Base-by-base conservation (phyloP, 2,888 invertebrate genomes). In the Julus scandinavius region DNA sequence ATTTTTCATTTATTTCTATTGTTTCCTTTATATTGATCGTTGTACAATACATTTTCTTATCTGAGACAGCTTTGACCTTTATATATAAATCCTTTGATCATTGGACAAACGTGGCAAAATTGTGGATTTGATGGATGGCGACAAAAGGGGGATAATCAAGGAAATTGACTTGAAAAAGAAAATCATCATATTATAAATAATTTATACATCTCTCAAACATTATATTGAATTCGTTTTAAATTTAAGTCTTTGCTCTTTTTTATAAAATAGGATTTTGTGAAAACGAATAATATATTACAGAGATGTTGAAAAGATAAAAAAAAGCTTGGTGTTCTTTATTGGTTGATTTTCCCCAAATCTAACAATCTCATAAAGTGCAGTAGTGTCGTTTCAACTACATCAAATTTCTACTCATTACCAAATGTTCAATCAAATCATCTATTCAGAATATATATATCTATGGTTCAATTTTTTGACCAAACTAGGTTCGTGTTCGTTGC, bases 61-160 rank as follows among this genome's bases (percentile, higher is more conserved):
- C 20, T 72, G 1, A 20, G 54, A 4, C 4, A 6, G 63, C 63
- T 80, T 15, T 40, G 38, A 40, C 80, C 11, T 80, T 40, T 38
- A 80, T 15, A 29, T 40, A 80, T 80, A 80, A 45, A 45, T 45
- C 45, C 38, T 0, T 29, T 72, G 63, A 20, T 7, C 80, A 40
- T 80, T 80, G 38, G 80, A 80, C 38, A 80, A 80, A 38, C 80
- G 38, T 80, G 80, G 11, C 80, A 9, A 80, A 80, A 29, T 80
- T 80, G 80, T 80, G 80, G 80, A 80, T 80, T 80, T 80, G 80
- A 80, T 80, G 80, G 80, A 80, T 80, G 80, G 80, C 38, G 80
- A 80, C 80, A 80, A 80, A 63, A 80, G 7, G 80, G 63, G 80
- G 80, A 80, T 80, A 80, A 80, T 80, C 80, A 80, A 80, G 80